phyloP scores from a whole-genome alignment of 2,888 invertebrate species.

The Lasioglossum pauxillum region DNA sequence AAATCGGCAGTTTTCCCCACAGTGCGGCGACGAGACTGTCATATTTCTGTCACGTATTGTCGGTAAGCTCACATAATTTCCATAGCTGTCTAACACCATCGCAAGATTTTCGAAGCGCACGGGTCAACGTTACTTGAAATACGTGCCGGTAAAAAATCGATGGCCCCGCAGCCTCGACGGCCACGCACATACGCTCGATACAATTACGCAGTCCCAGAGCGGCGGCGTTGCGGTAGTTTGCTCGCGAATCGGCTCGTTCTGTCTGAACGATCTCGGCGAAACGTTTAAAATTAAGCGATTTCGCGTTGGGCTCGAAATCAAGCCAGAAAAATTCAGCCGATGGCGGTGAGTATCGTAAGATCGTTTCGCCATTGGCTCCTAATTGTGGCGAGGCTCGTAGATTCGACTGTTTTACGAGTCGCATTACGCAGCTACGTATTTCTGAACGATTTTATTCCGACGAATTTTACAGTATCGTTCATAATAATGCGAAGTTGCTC shows the following conservation, averaged over 20 bases:
- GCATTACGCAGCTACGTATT: not conserved
- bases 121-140: constrained; percentile 2
- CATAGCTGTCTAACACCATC: not conserved
- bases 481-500: not conserved
- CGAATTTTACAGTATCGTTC: not conserved
- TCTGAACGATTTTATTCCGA: not conserved
- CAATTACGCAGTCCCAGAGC: constrained; percentile 13
- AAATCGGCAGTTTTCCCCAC: no score
- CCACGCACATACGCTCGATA: not conserved
- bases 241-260: not conserved
- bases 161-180: not conserved
- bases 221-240: constrained; percentile 7
- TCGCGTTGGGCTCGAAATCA: not conserved
- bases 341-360: not conserved
- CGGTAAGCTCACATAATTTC: not conserved
- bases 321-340: not conserved
- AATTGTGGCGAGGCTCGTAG: not conserved
- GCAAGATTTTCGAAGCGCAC: not conserved
- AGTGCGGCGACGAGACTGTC: not conserved
- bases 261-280: not conserved
- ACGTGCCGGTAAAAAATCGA: constrained; percentile 1
- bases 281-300: not conserved
- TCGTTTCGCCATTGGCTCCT: not conserved
- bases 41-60: not conserved
- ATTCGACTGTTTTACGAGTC: not conserved